These are phyloP conservation scores for human (Homo sapiens) DNA, from an alignment of 2,113 vertebrate species.

Conservation along the genomic window GRCh38 chr2:116768501-116769000, in stretches of 20 bases:
- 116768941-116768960: neutral
- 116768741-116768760: neutral
- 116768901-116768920: neutral
- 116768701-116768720: neutral
- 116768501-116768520: neutral
- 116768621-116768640: neutral
- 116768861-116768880: neutral
- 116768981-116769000: neutral
- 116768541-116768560: neutral
- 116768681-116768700: neutral
- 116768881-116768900: neutral
- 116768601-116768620: conserved; percentile 8
- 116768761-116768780: neutral
- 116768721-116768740: neutral
- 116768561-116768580: neutral
- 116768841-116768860: neutral
- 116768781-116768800: neutral
- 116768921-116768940: neutral
- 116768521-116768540: neutral
- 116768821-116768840: neutral
- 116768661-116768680: neutral
- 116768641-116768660: neutral
- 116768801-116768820: neutral
- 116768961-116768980: neutral
- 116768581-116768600: neutral